A percentile compares a stretch with the other conserved stretches of the same genome.
Conservation (phyloP, 1,140 invertebrate species). For the Diorhabda elongata region DNA sequence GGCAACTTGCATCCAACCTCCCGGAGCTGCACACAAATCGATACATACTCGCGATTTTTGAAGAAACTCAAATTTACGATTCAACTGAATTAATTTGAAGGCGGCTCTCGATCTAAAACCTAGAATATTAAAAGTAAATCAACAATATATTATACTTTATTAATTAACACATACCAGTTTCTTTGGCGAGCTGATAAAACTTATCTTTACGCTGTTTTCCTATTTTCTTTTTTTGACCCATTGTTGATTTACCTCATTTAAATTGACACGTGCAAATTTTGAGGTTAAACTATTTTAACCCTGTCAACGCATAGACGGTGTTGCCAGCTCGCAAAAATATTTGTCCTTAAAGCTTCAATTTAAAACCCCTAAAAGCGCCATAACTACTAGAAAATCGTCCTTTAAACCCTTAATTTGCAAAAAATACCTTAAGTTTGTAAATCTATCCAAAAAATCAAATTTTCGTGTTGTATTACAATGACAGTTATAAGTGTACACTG, state of each 20-base stretch:
- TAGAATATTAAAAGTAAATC: conserved; percentile 47
- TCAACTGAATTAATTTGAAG: conserved; percentile 97
- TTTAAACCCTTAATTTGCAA: no score
- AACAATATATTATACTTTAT: background rate
- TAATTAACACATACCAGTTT: conserved; percentile 72
- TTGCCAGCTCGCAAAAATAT: no score
- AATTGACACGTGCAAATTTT: no score
- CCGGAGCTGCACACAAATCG: conserved; percentile 98
- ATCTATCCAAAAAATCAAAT: no score
- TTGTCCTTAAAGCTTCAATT: no score
- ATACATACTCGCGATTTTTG: conserved; percentile 94
- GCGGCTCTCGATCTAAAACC: conserved; percentile 95
- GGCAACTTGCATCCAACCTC: conserved; percentile 99
- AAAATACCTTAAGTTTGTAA: no score
- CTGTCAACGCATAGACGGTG: no score
- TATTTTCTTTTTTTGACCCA: conserved; percentile 96
- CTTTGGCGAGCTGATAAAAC: conserved; percentile 97
- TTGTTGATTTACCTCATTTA: conserved; percentile 44
- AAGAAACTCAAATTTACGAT: conserved; percentile 95
- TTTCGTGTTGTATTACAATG: no score
- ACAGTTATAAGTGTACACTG: no score
- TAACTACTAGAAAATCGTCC: no score
- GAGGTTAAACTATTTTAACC: no score
- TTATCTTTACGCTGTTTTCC: conserved; percentile 98
- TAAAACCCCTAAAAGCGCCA: no score